Base-by-base conservation (phyloP, 2,113 vertebrate species). In the Psammodynastes pulverulentus region DNA sequence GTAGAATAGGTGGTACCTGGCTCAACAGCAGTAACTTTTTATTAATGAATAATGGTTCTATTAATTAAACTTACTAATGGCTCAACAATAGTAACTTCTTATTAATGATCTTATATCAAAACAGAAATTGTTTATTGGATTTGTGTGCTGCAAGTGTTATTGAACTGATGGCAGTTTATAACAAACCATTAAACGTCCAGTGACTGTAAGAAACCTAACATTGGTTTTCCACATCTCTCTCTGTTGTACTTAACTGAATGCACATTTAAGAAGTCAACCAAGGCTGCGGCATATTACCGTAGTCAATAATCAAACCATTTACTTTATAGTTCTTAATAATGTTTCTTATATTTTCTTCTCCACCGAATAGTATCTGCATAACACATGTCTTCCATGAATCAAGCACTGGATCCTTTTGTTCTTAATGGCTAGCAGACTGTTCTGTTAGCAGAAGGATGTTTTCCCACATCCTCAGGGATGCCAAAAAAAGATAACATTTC, bases 331-430 rank as follows among this genome's bases (percentile, higher is more conserved):
- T 51, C 87, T 90, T 85, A 4, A 87, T 43, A 7, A 24, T 26
- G 51, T 88, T 94, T 96, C 91, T 91, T 95, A n/a, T 96, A 48
- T 91, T 95, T 95, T 89, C 87, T 94, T 92, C 23, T 52, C 29
- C 94, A n/a, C 21, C 86, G 88, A 95, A 5, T 51, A 94, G 89
- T 49, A 93, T 94, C 93, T 90, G n/a, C 92, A 91, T 0, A 93
- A 89, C 91, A 95, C 92, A 95, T 90, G 89, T 91, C 96, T 96
- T 93, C 92, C 89, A 7, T 94, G 84, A 89, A 93, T 34, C 93
- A 94, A 92, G 19, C 88, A 89, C 89, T 34, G 79, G 89, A 94
- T 90, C 95, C 94, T 93, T 93, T 54, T 8, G 9, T 92, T 0
- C 0, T 79, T 92, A 94, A 54, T 52, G 0, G 48, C 93, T 87